Evolutionary conservation across 2,888 invertebrate genomes (phyloP), one percentile per base, ranked within the genome.

Genomic region (Caradrina clavipalpis): DNA sequence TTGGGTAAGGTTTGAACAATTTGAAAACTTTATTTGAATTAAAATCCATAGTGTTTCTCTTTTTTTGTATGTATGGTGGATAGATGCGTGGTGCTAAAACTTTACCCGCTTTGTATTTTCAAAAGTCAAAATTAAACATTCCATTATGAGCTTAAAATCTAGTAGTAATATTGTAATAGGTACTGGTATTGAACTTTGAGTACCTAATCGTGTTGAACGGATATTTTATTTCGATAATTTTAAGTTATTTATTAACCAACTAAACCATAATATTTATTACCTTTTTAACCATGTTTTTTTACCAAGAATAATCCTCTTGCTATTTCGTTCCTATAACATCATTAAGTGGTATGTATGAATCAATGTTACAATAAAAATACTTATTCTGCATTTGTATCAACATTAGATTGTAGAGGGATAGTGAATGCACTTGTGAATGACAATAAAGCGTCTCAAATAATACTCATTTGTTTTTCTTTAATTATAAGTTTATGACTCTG

Each of bases 401-500:
- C 51, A 80, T 85, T 84, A 83, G 88, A 87, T 78, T 76, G 86
- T 91, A 90, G 90, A 78, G 81, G 81, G 81, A 84, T 92, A 92
- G 93, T 85, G 86, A 89, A 88, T 91, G 95, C 95, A 95, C 94
- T 93, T 91, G 95, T 95, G 95, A 93, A 95, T 94, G 95, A 95
- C 95, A 95, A 95, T 95, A 95, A 95, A 90, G 89, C 90, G 90
- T 94, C 91, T 89, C 85, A 89, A 90, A 88, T 81, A 75, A 80
- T 72, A 51, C 19, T 31, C 31, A 55, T 39, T 65, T 70, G 81
- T 51, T 39, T 35, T 35, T 26, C 2, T 35, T 35, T 83, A 82
- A 75, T 76, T 87, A 39, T 39, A 11, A 39, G 10, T 39, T 11
- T 39, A 39, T 2, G 7, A 39, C 39, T 31, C 7, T 7, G 31